These are phyloP conservation scores for Sebastes trivittatus DNA, from an alignment of 2,797 vertebrate species.

Conservation along the genomic window DNA sequence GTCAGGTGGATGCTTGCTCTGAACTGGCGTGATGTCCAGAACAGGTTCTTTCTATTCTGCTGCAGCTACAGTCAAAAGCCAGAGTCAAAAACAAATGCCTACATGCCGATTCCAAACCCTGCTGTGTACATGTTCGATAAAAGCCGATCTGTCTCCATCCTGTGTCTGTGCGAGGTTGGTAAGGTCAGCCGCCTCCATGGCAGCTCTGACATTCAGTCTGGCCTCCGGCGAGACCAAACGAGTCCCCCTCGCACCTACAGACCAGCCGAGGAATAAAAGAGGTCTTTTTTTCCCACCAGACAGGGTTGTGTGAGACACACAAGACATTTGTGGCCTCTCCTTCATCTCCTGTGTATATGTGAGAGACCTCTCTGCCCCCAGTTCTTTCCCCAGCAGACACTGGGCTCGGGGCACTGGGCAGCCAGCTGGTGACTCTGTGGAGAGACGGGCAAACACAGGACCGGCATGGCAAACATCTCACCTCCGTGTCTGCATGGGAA, in stretches of 20 bases:
- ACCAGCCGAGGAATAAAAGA: slow-evolving; percentile 51
- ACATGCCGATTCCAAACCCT: slow-evolving; percentile 29
- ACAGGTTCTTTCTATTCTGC: background rate
- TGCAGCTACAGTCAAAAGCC: background rate
- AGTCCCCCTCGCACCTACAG: slow-evolving; percentile 43
- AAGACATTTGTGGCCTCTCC: slow-evolving; percentile 56
- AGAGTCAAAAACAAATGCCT: slow-evolving; percentile 30
- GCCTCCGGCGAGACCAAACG: slow-evolving; percentile 58
- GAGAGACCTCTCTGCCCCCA: slow-evolving; percentile 33
- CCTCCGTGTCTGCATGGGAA: slow-evolving; percentile 79
- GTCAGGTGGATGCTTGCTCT: background rate
- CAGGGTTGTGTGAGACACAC: slow-evolving; percentile 46
- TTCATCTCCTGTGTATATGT: slow-evolving; percentile 52
- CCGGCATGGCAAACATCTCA: slow-evolving; percentile 77
- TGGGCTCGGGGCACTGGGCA: slow-evolving; percentile 25
- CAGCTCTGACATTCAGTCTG: slow-evolving; percentile 74
- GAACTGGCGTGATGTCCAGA: background rate
- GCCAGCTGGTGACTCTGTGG: slow-evolving; percentile 56
- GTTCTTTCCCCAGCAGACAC: slow-evolving; percentile 49
- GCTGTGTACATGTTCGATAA: slow-evolving; percentile 44
- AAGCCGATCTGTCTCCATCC: slow-evolving; percentile 49
- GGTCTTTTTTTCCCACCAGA: slow-evolving; percentile 39
- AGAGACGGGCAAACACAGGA: slow-evolving; percentile 71
- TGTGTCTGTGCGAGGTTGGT: slow-evolving; percentile 45
- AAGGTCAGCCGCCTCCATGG: slow-evolving; percentile 68